Evolutionary conservation across 37 sponge, comb jelly and placozoan genomes (phyloP), one percentile per base, ranked within the genome.

Genomic region (Corticium candelabrum): DNA sequence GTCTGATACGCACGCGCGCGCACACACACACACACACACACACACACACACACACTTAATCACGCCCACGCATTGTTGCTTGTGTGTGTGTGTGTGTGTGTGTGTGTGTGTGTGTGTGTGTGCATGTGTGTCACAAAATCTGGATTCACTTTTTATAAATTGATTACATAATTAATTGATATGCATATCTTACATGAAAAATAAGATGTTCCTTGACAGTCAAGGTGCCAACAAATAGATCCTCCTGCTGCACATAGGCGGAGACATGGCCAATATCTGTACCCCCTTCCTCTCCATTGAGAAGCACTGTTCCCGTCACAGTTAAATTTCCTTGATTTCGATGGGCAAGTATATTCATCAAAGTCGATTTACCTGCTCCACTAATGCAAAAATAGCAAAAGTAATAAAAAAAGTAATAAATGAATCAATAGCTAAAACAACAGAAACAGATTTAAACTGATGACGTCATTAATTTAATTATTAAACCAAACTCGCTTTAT

Each of bases 211-310:
- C 86, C 1, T 67, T 3, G 32, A 85, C 86, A 7, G 82, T 85
- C 35, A 85, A 72, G 7, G 86, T 85, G 3, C 82, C 82, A 1
- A 85, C 41, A 68, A 85, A 85, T 2, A 84, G 71, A 38, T 85
- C 86, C 76, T 85, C 86, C 68, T 85, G 86, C 77, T 85, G 82
- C 21, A 85, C 82, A 62, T 85, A 85, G 7, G 82, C 86, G 15
- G 86, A 83, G 5, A 82, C 35, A 35, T 5, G 5, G 33, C 73
- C 7, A 32, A 29, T 29, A 5, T 35, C 73, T 29, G 35, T 4
- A 29, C 31, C 36, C 35, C 4, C 73, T 7, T 4, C 36, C 73
- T 29, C 33, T 4, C 73, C 73, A 32, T 70, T 70, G 73, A 35
- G 4, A 4, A 29, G 36, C 7, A 70, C 31, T 32, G 7, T 4